phyloP scores from a whole-genome alignment of 92 coral and sea anemone species.

The Phymanthus crucifer region DNA sequence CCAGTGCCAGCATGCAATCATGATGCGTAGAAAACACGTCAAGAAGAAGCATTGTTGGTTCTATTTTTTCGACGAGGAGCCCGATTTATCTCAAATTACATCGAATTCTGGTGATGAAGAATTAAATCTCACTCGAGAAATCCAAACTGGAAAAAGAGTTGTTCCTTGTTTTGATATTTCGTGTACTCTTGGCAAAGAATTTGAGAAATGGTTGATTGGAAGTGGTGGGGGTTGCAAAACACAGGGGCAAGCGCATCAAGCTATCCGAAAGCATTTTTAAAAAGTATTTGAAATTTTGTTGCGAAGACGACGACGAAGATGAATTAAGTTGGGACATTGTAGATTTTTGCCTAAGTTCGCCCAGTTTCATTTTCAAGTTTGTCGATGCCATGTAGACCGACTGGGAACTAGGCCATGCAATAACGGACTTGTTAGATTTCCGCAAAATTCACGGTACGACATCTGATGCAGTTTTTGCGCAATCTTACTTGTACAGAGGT shows the following conservation, averaged over 20 bases:
- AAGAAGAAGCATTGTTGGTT: slow-evolving; percentile 30
- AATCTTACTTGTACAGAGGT: no score
- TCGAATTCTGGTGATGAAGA: background rate
- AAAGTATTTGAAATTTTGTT: slow-evolving; percentile 55
- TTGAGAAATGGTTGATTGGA: slow-evolving; percentile 40
- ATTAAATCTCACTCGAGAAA: background rate
- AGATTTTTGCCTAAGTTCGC: slow-evolving; percentile 35
- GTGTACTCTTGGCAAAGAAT: slow-evolving; percentile 19
- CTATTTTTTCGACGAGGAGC: slow-evolving; percentile 28
- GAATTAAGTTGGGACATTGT: slow-evolving; percentile 20
- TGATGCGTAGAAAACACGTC: slow-evolving; percentile 37
- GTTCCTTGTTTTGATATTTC: slow-evolving; percentile 23
- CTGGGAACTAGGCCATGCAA: slow-evolving; percentile 24
- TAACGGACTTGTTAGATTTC: slow-evolving; percentile 43
- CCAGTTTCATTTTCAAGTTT: slow-evolving; percentile 32
- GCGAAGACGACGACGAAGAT: slow-evolving; percentile 40
- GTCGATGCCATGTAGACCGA: slow-evolving; percentile 31
- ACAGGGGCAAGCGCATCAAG: slow-evolving; percentile 29
- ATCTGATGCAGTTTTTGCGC: slow-evolving; percentile 18
- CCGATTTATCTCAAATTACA: background rate
- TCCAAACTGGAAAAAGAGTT: background rate
- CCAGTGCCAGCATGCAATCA: slow-evolving; percentile 23
- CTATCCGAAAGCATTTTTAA: slow-evolving; percentile 25
- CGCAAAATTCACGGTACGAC: slow-evolving; percentile 42
- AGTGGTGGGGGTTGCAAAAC: slow-evolving; percentile 40